Percentiles rank a stretch among this genome's conserved stretches.
Conservation (phyloP, 2,797 vertebrate species). For the Austrolebias charrua region DNA sequence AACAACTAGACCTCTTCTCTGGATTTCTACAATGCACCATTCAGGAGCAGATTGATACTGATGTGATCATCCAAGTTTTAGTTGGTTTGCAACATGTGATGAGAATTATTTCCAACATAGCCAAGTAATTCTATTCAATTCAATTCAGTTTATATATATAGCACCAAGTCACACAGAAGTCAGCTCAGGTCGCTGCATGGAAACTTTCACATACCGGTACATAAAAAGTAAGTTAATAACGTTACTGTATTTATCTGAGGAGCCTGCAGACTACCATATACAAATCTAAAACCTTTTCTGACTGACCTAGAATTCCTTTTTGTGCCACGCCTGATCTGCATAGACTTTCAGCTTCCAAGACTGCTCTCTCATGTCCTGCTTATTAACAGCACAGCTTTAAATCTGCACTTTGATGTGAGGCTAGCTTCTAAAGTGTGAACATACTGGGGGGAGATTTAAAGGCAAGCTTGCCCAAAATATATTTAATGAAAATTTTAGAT, state of each 20-base stretch:
- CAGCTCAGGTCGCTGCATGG: too few species aligned
- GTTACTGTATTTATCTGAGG: too few species aligned
- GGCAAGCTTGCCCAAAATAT: conserved; percentile 52
- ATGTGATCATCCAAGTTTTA: conserved; percentile 1
- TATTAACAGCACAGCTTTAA: conserved; percentile 48
- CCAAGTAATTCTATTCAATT: not conserved
- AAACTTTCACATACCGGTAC: too few species aligned
- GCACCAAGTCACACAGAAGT: too few species aligned
- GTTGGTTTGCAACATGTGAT: conserved; percentile 21
- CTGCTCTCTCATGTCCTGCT: conserved; percentile 22
- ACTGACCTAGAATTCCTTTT: conserved; percentile 49
- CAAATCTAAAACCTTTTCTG: conserved; percentile 30
- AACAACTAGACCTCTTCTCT: too few species aligned
- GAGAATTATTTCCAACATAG: conserved; percentile 37
- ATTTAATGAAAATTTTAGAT: conserved; percentile 64
- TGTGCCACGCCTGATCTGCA: conserved; percentile 31
- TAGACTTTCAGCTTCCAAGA: conserved; percentile 41
- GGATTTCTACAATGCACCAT: too few species aligned
- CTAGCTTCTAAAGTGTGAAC: conserved; percentile 57
- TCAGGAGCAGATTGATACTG: not conserved
- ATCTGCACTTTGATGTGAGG: conserved; percentile 65
- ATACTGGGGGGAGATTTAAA: conserved; percentile 44
- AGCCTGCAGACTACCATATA: conserved; percentile 3
- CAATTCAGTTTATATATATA: too few species aligned
- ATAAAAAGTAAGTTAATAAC: too few species aligned